These are phyloP conservation scores for Borostomias antarcticus DNA, from an alignment of 2,797 vertebrate genomes.

Conservation along the genomic window DNA sequence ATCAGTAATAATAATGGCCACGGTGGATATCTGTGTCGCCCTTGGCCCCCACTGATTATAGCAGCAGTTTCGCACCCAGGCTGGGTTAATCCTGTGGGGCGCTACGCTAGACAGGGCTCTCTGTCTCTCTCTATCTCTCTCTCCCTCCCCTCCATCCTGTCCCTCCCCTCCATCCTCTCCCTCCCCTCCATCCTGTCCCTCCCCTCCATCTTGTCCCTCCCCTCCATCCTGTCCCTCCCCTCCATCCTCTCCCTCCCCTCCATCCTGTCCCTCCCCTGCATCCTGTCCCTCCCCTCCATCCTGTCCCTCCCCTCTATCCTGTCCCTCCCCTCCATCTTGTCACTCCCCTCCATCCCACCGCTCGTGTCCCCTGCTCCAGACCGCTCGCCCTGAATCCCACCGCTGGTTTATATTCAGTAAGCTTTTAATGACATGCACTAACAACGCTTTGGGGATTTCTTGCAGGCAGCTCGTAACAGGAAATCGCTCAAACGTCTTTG, in stretches of 20 bases:
- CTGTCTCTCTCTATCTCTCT: not conserved
- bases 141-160: not conserved
- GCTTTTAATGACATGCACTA: conserved; percentile 50
- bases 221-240: conserved; percentile 4
- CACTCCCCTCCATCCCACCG: conserved; percentile 4
- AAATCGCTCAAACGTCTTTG: conserved; percentile 26
- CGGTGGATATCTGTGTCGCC: conserved; percentile 26
- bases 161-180: conserved; percentile 18
- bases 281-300: not conserved
- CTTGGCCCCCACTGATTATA: conserved; percentile 51
- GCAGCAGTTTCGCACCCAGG: conserved; percentile 22
- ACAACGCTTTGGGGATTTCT: conserved; percentile 43
- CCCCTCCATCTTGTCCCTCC: not conserved
- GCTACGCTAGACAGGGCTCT: not conserved
- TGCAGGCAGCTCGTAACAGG: conserved; percentile 15
- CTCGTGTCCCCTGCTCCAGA: conserved; percentile 2
- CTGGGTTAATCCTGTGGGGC: conserved; percentile 34
- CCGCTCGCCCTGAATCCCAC: conserved; percentile 17
- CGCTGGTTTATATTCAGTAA: conserved; percentile 41
- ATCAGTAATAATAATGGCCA: conserved; percentile 47
- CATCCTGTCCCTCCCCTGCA: not conserved
- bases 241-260: conserved; percentile 6
- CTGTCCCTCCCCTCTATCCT: not conserved
- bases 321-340: conserved; percentile 11
- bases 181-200: not conserved